These are phyloP conservation scores for Cyprinodon brontotheroides DNA, from an alignment of 2,113 vertebrate genomes.

Conservation along the genomic window DNA sequence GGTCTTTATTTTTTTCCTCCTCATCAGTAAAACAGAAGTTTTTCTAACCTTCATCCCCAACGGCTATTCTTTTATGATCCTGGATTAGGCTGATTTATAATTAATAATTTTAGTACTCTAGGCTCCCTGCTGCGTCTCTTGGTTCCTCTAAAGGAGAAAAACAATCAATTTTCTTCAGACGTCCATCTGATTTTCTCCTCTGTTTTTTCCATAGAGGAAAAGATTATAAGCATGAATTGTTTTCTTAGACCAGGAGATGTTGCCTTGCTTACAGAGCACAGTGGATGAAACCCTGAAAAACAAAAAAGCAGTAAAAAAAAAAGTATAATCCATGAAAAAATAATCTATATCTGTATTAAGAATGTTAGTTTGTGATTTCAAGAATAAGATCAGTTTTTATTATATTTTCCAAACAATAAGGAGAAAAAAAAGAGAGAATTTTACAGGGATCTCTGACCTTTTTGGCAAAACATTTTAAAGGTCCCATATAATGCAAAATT, in stretches of 20 bases:
- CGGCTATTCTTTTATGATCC: neutral
- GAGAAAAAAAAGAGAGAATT: neutral
- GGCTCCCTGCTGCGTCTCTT: neutral
- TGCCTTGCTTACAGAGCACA: too few species aligned
- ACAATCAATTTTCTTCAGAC: neutral
- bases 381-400: neutral
- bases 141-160: neutral
- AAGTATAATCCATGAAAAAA: neutral
- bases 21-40: neutral
- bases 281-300: neutral
- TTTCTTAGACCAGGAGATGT: neutral
- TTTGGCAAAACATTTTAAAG: neutral
- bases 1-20: too few species aligned
- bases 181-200: neutral
- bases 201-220: neutral
- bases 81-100: neutral
- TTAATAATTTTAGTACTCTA: neutral
- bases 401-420: neutral
- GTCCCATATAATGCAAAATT: neutral
- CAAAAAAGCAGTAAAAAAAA: neutral
- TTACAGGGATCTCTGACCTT: neutral
- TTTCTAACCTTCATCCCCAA: neutral
- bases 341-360: neutral
- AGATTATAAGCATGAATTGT: neutral
- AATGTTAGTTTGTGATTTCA: neutral